Evolutionary conservation across 2,113 vertebrate genomes (phyloP).

Genomic region (Columbina picui): DNA sequence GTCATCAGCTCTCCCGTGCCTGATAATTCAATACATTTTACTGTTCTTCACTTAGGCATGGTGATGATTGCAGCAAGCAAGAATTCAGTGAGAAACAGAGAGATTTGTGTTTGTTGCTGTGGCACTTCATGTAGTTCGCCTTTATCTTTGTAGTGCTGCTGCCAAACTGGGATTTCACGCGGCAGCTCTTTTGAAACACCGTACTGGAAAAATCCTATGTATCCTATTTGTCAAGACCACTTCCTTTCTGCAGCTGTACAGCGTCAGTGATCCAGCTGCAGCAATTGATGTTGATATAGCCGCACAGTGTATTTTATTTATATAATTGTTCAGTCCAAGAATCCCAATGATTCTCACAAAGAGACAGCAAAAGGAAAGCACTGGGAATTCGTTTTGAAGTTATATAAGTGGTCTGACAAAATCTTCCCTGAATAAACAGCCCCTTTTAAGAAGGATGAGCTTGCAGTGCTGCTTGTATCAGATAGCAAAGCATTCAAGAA

Average conservation of each 20-base stretch:
- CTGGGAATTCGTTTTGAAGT: slow-evolving; percentile 17
- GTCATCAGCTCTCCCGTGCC: neutral
- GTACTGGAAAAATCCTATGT: neutral
- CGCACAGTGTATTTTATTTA: neutral
- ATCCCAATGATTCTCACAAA: slow-evolving; percentile 16
- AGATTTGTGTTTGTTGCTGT: neutral
- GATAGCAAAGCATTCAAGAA: neutral
- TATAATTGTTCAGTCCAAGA: neutral
- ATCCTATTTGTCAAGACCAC: slow-evolving; percentile 8
- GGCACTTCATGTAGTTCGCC: neutral
- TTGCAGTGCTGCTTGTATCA: neutral
- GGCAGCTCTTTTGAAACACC: slow-evolving; percentile 15
- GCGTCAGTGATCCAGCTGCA: neutral
- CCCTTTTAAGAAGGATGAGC: slow-evolving; percentile 18
- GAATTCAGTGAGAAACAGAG: neutral
- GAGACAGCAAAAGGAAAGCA: neutral
- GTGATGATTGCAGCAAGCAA: neutral
- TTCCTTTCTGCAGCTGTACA: slow-evolving; percentile 21
- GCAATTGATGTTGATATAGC: neutral
- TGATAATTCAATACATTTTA: neutral
- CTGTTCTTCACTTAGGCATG: neutral
- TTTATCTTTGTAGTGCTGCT: neutral
- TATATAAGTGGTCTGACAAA: slow-evolving; percentile 18
- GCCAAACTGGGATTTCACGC: neutral
- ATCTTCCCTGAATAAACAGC: slow-evolving; percentile 11